These are phyloP conservation scores for Lemur catta DNA, from an alignment of 2,797 vertebrate species.

Conservation along the genomic window DNA sequence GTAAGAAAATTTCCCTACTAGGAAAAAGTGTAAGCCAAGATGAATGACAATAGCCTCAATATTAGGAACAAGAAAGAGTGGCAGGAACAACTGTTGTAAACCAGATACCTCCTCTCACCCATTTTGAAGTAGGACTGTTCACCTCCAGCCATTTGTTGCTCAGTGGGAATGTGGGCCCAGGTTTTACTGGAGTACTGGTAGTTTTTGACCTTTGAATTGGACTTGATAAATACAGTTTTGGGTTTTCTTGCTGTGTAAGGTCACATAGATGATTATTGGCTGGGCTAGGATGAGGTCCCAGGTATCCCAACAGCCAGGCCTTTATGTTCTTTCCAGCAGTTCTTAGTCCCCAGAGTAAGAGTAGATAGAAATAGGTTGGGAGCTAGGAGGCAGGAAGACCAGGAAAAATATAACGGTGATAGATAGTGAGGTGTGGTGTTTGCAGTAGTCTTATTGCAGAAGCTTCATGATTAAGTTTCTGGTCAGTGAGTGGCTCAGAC, in stretches of 20 bases:
- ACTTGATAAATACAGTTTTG: not conserved
- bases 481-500: not conserved
- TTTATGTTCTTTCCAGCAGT: not conserved
- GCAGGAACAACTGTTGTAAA: not conserved
- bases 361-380: not conserved
- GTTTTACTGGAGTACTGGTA: not conserved
- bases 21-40: not conserved
- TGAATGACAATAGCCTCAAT: not conserved
- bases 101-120: not conserved
- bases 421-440: not conserved
- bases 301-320: not conserved
- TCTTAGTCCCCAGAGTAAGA: not conserved
- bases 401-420: not conserved
- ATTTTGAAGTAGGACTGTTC: not conserved
- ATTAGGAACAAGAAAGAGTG: not conserved
- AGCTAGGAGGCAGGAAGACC: not conserved
- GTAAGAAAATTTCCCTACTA: not conserved
- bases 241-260: not conserved
- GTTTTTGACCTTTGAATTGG: not conserved
- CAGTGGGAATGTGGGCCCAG: not conserved
- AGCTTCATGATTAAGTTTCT: not conserved
- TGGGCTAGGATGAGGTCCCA: not conserved
- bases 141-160: not conserved
- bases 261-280: not conserved
- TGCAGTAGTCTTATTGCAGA: not conserved